Evolutionary conservation across 2,113 vertebrate species (phyloP).

Genomic region (Cathartes aura): DNA sequence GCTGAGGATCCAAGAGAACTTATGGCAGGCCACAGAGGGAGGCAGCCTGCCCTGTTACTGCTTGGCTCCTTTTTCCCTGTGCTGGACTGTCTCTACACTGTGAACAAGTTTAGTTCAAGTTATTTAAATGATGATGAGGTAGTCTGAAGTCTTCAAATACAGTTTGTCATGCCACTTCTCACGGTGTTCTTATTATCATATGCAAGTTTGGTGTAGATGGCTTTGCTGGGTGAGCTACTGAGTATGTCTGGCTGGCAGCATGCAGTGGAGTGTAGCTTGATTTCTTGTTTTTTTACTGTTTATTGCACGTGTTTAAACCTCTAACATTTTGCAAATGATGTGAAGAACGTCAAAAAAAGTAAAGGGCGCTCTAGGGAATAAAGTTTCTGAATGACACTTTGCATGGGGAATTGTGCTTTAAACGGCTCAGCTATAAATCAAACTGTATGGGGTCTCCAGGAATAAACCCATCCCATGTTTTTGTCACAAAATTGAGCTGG

Average conservation of each 20-base stretch:
- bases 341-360: background rate
- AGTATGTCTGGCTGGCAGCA: background rate
- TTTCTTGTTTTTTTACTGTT: background rate
- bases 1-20: background rate
- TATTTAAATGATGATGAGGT: background rate
- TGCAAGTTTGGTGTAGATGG: background rate
- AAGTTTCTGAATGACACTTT: constrained; percentile 12
- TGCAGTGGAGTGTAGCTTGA: background rate
- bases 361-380: background rate
- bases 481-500: constrained; percentile 30
- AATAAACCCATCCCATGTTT: constrained; percentile 5
- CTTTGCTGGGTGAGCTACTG: background rate
- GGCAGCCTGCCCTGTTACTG: background rate
- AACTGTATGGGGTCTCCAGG: background rate
- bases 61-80: background rate
- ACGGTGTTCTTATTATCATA: background rate
- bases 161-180: background rate
- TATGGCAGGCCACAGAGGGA: background rate
- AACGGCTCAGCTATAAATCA: constrained; percentile 4
- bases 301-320: background rate
- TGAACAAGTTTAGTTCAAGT: background rate
- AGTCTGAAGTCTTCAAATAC: background rate
- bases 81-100: background rate
- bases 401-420: background rate
- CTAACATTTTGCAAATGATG: background rate